phyloP scores from a whole-genome alignment of 37 sponge, comb jelly and placozoan species.

The Chondrosia reniformis region DNA sequence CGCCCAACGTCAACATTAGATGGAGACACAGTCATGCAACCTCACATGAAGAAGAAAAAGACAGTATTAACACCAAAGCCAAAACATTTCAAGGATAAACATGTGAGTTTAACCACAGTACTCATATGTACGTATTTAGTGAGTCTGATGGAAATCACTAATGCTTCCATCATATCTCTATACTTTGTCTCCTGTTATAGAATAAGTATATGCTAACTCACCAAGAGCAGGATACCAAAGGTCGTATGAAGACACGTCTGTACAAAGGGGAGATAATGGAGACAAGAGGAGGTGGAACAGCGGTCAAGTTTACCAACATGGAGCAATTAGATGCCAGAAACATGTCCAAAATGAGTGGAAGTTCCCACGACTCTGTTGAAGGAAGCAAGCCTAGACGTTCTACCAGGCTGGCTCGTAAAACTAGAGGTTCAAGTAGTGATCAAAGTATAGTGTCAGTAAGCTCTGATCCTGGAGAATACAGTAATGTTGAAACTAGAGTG shows the following conservation, averaged over 20 bases:
- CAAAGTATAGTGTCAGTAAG: neutral
- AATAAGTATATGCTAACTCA: constrained; percentile 44
- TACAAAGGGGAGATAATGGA: constrained; percentile 67
- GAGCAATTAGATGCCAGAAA: constrained; percentile 48
- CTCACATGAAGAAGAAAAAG: constrained; percentile 86
- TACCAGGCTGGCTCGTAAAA: neutral
- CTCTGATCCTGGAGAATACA: constrained; percentile 28
- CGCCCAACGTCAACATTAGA: constrained; percentile 59
- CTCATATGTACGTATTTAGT: too few relatives aligned
- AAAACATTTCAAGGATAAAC: constrained; percentile 54
- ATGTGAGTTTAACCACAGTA: too few relatives aligned
- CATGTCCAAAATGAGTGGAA: too few relatives aligned
- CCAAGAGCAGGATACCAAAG: constrained; percentile 51
- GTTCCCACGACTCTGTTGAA: too few relatives aligned
- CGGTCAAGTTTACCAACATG: constrained; percentile 85
- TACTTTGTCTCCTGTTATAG: neutral
- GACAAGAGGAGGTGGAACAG: constrained; percentile 75
- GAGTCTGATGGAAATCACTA: too few relatives aligned
- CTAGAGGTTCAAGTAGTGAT: neutral
- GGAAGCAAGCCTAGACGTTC: too few relatives aligned
- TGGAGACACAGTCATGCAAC: constrained; percentile 78
- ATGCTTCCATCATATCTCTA: too few relatives aligned
- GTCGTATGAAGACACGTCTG: constrained; percentile 25
- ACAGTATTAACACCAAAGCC: constrained; percentile 81
- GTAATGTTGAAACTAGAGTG: constrained; percentile 74